These are phyloP conservation scores for Operophtera brumata DNA, from an alignment of 2,888 invertebrate species.

Conservation along the genomic window DNA sequence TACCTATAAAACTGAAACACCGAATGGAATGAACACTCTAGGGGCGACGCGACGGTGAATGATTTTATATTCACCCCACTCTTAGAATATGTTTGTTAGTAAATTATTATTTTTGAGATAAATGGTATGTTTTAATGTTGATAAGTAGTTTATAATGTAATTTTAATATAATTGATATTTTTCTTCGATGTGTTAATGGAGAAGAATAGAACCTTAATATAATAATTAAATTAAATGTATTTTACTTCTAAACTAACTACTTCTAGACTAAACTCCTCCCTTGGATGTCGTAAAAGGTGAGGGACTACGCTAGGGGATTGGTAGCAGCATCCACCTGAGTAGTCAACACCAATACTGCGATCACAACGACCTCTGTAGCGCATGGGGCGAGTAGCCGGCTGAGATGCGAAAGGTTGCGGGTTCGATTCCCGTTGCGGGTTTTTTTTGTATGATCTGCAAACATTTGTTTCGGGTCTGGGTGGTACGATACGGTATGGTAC, in stretches of 20 bases:
- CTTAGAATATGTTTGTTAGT: constrained; percentile 67
- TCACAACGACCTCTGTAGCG: too few relatives aligned
- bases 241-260: constrained; percentile 45
- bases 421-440: too few relatives aligned
- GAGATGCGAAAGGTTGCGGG: too few relatives aligned
- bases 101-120: constrained; percentile 80
- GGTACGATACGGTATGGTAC: too few relatives aligned
- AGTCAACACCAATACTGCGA: too few relatives aligned
- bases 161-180: constrained; percentile 72
- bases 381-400: too few relatives aligned
- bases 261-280: too few relatives aligned
- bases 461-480: too few relatives aligned
- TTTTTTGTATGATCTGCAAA: too few relatives aligned
- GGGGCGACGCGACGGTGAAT: constrained; percentile 20
- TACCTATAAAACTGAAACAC: constrained; percentile 13
- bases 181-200: constrained; percentile 60
- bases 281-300: too few relatives aligned
- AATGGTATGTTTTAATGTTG: constrained; percentile 77
- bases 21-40: constrained; percentile 15
- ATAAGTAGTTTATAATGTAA: constrained; percentile 76
- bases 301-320: too few relatives aligned
- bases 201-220: constrained; percentile 70
- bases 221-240: constrained; percentile 49
- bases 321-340: too few relatives aligned
- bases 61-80: constrained; percentile 26